Evolutionary conservation across 2,113 vertebrate genomes (phyloP).

Genomic region (Pica pica): DNA sequence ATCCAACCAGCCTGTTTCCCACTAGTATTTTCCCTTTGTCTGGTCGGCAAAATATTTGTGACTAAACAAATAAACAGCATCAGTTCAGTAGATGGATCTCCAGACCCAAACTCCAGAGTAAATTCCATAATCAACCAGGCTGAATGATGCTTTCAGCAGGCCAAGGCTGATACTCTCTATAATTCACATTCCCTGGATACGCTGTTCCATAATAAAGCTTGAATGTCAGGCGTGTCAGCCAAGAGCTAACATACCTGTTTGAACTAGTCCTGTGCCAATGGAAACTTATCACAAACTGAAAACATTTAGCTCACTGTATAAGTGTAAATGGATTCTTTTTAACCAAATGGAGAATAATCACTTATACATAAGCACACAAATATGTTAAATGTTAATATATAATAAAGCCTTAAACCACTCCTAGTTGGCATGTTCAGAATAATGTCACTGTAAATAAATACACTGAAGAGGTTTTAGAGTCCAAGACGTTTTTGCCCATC

Average conservation of each 20-base stretch:
- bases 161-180: slow-evolving; percentile 69
- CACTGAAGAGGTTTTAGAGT: slow-evolving; percentile 21
- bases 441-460: slow-evolving; percentile 42
- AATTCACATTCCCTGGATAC: slow-evolving; percentile 72
- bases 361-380: slow-evolving; percentile 22
- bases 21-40: slow-evolving; percentile 34
- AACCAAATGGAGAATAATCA: slow-evolving; percentile 61
- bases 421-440: slow-evolving; percentile 13
- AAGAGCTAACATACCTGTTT: slow-evolving; percentile 74
- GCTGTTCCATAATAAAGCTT: slow-evolving; percentile 65
- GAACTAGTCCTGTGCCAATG: slow-evolving; percentile 70
- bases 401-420: slow-evolving; percentile 41
- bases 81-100: slow-evolving; percentile 50
- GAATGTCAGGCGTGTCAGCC: slow-evolving; percentile 70
- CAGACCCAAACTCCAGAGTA: slow-evolving; percentile 47
- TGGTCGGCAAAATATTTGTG: neutral
- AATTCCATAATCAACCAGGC: slow-evolving; percentile 72
- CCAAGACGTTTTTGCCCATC: slow-evolving; percentile 34
- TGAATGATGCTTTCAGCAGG: slow-evolving; percentile 75
- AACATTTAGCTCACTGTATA: slow-evolving; percentile 64
- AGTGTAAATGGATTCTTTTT: slow-evolving; percentile 68
- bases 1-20: neutral
- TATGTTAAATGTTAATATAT: slow-evolving; percentile 48
- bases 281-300: slow-evolving; percentile 64
- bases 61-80: slow-evolving; percentile 58